phyloP scores from a whole-genome alignment of 2,113 vertebrate genomes.

The Neotoma lepida region DNA sequence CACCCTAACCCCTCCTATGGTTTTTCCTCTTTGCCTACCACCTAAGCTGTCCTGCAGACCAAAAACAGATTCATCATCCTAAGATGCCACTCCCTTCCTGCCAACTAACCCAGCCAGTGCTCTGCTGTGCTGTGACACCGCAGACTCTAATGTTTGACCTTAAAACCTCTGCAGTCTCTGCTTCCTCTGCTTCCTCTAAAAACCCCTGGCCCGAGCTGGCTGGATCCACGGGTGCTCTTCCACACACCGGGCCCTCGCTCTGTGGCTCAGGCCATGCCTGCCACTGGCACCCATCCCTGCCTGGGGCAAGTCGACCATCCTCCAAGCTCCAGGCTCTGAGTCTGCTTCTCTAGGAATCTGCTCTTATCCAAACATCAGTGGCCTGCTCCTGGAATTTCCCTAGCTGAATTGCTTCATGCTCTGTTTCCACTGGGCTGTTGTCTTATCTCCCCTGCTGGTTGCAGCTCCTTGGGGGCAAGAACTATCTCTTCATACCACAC shows the following conservation, averaged over 20 bases:
- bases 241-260: neutral
- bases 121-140: neutral
- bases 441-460: neutral
- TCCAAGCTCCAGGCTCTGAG: neutral
- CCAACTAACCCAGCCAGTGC: neutral
- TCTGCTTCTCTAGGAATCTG: constrained; percentile 9
- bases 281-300: neutral
- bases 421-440: neutral
- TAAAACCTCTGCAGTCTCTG: neutral
- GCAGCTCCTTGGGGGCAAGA: constrained; percentile 15
- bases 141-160: neutral
- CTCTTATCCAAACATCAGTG: neutral
- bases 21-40: neutral
- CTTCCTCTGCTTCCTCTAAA: neutral
- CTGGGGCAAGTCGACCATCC: neutral
- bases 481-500: neutral
- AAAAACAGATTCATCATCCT: neutral
- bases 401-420: neutral
- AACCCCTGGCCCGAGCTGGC: neutral
- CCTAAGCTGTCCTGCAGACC: neutral
- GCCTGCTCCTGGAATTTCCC: constrained; percentile 33
- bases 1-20: neutral
- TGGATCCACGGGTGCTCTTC: neutral
- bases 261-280: neutral
- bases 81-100: neutral